These are phyloP conservation scores for Drosophila neonasuta DNA, from an alignment of 2,888 invertebrate genomes.

Conservation along the genomic window DNA sequence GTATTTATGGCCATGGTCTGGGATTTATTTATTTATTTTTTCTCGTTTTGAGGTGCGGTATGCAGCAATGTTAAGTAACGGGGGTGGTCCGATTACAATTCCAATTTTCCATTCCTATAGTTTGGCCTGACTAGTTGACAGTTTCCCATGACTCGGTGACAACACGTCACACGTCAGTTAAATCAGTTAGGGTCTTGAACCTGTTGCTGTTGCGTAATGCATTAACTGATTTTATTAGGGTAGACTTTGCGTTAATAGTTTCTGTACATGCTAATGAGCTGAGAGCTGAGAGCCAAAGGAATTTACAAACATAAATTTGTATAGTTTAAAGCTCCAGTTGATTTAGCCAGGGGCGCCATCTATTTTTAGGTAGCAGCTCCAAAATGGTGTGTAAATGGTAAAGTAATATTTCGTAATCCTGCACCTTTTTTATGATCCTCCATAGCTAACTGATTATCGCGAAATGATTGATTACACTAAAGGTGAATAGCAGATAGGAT, in stretches of 20 bases:
- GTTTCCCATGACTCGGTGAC: constrained; percentile 67
- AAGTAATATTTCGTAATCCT: neutral
- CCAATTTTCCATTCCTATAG: constrained; percentile 4
- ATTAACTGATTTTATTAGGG: constrained; percentile 66
- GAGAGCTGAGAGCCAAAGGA: neutral
- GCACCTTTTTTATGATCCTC: constrained; percentile 9
- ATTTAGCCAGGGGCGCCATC: constrained; percentile 10
- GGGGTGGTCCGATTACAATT: constrained; percentile 23
- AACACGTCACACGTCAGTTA: constrained; percentile 40
- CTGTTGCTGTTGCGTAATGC: constrained; percentile 69
- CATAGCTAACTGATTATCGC: constrained; percentile 10
- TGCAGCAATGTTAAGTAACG: constrained; percentile 51
- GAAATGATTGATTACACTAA: constrained; percentile 41
- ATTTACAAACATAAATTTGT: neutral
- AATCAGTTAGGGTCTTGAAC: constrained; percentile 36
- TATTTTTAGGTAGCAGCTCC: neutral
- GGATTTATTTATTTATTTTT: constrained; percentile 10
- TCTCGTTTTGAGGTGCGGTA: constrained; percentile 47
- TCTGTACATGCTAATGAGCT: constrained; percentile 55
- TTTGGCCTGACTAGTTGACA: constrained; percentile 22
- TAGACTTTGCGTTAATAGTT: constrained; percentile 48
- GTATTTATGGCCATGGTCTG: constrained; percentile 40
- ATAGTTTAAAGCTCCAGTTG: neutral
- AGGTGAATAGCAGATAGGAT: constrained; percentile 35
- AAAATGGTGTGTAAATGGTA: neutral